Evolutionary conservation across 2,113 vertebrate species (phyloP).

Genomic region (Aphelocoma coerulescens): DNA sequence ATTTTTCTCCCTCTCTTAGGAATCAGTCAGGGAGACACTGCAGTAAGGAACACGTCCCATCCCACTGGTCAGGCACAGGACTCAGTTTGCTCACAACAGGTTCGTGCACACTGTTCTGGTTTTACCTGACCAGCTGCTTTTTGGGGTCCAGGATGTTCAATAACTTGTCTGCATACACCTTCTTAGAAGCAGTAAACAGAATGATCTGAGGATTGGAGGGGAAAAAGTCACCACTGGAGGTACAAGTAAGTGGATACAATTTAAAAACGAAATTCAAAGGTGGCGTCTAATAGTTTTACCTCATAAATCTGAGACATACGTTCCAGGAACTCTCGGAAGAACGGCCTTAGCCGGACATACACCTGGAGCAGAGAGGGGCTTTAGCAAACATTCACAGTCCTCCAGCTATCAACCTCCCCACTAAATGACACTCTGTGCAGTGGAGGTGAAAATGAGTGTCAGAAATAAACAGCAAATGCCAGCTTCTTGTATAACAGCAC

Average conservation of each 20-base stretch:
- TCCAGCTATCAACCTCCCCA: neutral
- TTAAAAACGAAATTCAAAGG: neutral
- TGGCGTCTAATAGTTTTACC: constrained; percentile 70
- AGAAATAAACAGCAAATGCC: neutral
- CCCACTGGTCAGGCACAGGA: neutral
- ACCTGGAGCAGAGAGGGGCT: constrained; percentile 75
- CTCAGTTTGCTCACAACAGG: neutral
- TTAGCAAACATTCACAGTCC: neutral
- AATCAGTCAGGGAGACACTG: neutral
- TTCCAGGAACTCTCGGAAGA: constrained; percentile 98
- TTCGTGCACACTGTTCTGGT: neutral
- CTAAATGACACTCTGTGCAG: neutral
- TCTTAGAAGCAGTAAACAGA: constrained; percentile 99
- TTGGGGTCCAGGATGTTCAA: constrained; percentile 98
- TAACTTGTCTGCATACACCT: constrained; percentile 99
- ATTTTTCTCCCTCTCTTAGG: neutral
- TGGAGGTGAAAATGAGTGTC: neutral
- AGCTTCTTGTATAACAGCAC: neutral
- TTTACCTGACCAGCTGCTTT: constrained; percentile 97
- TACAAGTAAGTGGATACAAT: neutral
- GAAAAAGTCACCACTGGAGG: constrained; percentile 31
- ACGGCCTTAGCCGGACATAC: constrained; percentile 94
- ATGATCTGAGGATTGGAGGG: constrained; percentile 85
- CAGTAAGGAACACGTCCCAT: neutral
- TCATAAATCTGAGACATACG: constrained; percentile 99